Conservation (phyloP, 2,888 invertebrate genomes). For the Cyrtodaria siliqua region DNA sequence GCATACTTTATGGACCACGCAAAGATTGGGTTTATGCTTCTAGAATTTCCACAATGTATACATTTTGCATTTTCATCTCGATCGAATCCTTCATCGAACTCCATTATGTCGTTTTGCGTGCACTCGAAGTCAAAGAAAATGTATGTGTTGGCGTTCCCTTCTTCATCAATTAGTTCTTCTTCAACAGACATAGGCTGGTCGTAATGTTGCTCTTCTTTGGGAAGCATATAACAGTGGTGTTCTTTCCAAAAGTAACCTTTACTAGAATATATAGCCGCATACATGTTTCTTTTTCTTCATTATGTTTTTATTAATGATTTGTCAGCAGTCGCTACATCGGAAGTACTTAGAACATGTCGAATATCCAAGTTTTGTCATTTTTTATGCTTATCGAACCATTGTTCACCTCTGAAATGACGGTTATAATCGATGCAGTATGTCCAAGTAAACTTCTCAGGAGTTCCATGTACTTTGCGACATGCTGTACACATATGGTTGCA, state of each 20-base stretch:
- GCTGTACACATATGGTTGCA: slow-evolving; percentile 33
- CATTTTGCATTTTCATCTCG: slow-evolving; percentile 15
- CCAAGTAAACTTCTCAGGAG: slow-evolving; percentile 6
- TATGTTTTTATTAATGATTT: slow-evolving; percentile 6
- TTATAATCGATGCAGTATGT: slow-evolving; percentile 2
- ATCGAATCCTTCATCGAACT: slow-evolving; percentile 5
- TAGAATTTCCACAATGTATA: slow-evolving; percentile 8
- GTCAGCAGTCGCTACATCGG: slow-evolving; percentile 9
- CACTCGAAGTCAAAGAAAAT: slow-evolving; percentile 30
- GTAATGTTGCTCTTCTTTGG: slow-evolving; percentile 14
- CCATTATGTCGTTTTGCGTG: slow-evolving; percentile 11
- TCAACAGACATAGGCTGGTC: no score
- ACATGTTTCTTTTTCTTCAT: not conserved
- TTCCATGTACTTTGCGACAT: slow-evolving; percentile 37
- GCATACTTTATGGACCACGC: slow-evolving; percentile 32
- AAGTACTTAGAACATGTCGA: slow-evolving; percentile 12
- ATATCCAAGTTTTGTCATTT: slow-evolving; percentile 7
- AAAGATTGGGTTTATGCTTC: slow-evolving; percentile 24
- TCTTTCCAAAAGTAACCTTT: not conserved
- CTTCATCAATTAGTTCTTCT: slow-evolving; percentile 2
- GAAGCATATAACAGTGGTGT: slow-evolving; percentile 20
- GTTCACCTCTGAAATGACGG: slow-evolving; percentile 7
- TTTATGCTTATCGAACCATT: slow-evolving; percentile 14
- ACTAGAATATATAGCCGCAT: not conserved
- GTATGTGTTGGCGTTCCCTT: slow-evolving; percentile 15